Percentiles rank a stretch among this genome's conserved stretches.
These are phyloP conservation scores for Meandrina meandrites DNA, from an alignment of 92 coral and sea anemone genomes.

Conservation along the genomic window DNA sequence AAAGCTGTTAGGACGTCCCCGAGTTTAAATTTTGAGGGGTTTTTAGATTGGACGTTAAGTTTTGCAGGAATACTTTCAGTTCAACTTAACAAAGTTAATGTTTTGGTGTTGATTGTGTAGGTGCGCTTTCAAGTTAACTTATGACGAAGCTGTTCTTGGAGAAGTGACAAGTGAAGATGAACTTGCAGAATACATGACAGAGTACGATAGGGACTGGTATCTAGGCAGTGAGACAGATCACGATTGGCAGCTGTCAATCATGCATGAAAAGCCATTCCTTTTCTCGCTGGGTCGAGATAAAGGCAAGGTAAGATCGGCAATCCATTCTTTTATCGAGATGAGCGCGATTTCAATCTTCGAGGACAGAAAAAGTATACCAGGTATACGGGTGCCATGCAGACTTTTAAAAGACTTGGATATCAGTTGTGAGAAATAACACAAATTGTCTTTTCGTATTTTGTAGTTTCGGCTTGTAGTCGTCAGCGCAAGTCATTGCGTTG, in stretches of 20 bases:
- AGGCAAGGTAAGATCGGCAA: constrained; percentile 56
- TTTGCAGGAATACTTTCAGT: no score
- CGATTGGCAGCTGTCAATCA: constrained; percentile 86
- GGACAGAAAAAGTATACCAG: no score
- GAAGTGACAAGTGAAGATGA: constrained; percentile 79
- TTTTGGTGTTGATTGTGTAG: constrained; percentile 39
- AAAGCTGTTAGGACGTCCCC: no score
- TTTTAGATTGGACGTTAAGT: no score
- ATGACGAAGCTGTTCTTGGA: constrained; percentile 98
- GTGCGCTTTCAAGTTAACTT: constrained; percentile 92
- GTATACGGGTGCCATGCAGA: no score
- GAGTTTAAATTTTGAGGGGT: no score
- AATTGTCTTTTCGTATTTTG: no score
- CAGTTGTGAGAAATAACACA: no score
- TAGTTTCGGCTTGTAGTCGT: no score
- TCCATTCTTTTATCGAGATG: not conserved
- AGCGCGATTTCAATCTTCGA: not conserved
- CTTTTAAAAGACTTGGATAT: no score
- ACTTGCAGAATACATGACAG: constrained; percentile 72
- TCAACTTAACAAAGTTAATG: not conserved
- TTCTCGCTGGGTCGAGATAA: constrained; percentile 87
- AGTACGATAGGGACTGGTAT: constrained; percentile 89
- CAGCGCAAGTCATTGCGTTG: no score
- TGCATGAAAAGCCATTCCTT: constrained; percentile 71
- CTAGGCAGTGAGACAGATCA: constrained; percentile 79